Base-by-base conservation (phyloP, 2,888 invertebrate genomes). In the Branchipolynoe longqiensis region DNA sequence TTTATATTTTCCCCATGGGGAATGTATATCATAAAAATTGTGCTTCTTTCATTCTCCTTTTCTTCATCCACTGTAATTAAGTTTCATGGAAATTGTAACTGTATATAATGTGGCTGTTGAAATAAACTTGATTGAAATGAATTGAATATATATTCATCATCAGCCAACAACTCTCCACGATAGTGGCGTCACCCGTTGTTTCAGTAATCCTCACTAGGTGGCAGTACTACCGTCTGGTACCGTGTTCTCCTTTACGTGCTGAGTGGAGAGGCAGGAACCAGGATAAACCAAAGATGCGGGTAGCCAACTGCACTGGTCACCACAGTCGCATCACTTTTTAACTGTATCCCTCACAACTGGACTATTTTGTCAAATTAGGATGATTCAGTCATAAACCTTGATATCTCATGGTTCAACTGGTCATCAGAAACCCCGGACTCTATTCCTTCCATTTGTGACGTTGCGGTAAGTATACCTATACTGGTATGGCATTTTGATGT, bases 231-330 rank as follows among this genome's bases (percentile, higher is more conserved):
- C 25, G 31, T 25, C 28, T 62, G 62, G 62, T 62, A 3, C 62
- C 62, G 28, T 12, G 25, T 56, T 25, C 62, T 28, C 14, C 62
- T 62, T 62, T 62, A 31, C 25, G 56, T 14, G 3, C 12, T 62
- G n/a, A n/a, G 31, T 6, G 62, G 2, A 25, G 62, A 2, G 25
- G 1, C 69, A 18, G 69, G 12, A 1, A 69, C 38, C 69, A 69
- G 69, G 36, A 38, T 8, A 69, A 69, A 33, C 36, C 14, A n/a
- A 69, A 69, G 69, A 69, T 69, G 69, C 69, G 69, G 69, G 69
- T 33, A 62, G 62, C 22, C 14, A 25, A 14, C 38, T 14, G 33
- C 38, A 33, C 36, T 33, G 1, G 18, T 18, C 36, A 69, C 14
- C 14, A 69, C 36, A 12, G 14, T 4, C 33, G 36, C 14, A 8